Conservation (phyloP, 2,113 vertebrate species). For the Lepus americanus region DNA sequence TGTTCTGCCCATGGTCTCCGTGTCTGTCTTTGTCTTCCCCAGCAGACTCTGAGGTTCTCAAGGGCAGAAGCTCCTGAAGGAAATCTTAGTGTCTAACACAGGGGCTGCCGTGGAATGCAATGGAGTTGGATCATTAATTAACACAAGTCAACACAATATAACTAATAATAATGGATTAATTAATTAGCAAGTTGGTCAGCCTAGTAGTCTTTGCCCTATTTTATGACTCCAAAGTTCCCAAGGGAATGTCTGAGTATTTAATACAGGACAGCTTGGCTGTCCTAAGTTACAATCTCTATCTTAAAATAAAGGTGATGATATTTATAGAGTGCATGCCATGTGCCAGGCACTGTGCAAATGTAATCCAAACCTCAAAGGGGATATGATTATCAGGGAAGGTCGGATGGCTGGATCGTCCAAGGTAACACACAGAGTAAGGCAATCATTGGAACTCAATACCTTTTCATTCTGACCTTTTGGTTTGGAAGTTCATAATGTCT, state of each 20-base stretch:
- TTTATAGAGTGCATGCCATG: not conserved
- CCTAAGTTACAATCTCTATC: not conserved
- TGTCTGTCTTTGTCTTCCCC: not conserved
- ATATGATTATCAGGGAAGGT: fast-evolving
- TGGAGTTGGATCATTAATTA: not conserved
- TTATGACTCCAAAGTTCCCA: slow-evolving; percentile 3
- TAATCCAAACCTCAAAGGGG: not conserved
- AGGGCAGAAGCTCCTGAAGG: not conserved
- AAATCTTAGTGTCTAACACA: not conserved
- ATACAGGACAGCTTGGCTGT: not conserved
- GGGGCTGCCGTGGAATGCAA: not conserved
- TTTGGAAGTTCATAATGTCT: not conserved
- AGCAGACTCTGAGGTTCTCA: not conserved
- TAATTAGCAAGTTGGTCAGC: not conserved
- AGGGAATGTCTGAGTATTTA: slow-evolving; percentile 43
- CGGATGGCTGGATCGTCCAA: fast-evolving
- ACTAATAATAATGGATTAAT: not conserved
- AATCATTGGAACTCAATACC: not conserved
- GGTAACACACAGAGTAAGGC: not conserved
- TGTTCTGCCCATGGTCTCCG: not conserved
- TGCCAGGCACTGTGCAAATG: not conserved
- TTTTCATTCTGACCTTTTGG: not conserved
- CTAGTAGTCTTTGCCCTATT: not conserved
- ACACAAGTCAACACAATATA: not conserved
- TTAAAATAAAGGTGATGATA: not conserved